Evolutionary conservation across 2,888 invertebrate species (phyloP).

Genomic region (Drosophila formosana): DNA sequence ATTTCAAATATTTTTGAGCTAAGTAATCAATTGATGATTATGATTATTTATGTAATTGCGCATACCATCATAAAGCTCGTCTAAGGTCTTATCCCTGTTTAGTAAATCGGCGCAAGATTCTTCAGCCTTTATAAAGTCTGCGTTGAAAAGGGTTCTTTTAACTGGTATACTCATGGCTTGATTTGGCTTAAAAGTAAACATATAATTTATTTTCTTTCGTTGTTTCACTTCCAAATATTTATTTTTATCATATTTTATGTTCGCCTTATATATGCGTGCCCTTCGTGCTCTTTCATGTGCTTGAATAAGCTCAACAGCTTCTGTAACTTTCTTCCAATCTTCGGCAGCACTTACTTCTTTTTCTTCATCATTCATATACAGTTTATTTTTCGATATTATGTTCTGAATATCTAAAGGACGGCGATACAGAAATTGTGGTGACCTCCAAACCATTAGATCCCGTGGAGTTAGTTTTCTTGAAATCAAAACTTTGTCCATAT

Average conservation of each 20-base stretch:
- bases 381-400: constrained; percentile 66
- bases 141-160: constrained; percentile 78
- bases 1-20: too few relatives aligned
- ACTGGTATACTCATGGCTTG: constrained; percentile 81
- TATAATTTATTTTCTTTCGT: constrained; percentile 65
- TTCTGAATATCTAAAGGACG: constrained; percentile 81
- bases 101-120: constrained; percentile 59
- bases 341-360: constrained; percentile 43
- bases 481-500: constrained; percentile 89
- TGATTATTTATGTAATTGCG: not conserved
- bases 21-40: too few relatives aligned
- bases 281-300: constrained; percentile 85
- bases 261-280: constrained; percentile 68
- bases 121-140: constrained; percentile 69
- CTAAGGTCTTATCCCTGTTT: constrained; percentile 30
- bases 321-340: constrained; percentile 63
- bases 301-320: constrained; percentile 84
- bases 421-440: constrained; percentile 83
- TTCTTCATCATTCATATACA: constrained; percentile 64
- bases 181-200: constrained; percentile 78
- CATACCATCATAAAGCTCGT: constrained; percentile 42
- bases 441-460: constrained; percentile 86
- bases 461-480: constrained; percentile 88
- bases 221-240: constrained; percentile 55
- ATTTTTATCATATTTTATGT: constrained; percentile 65